A percentile compares a stretch with the other conserved stretches of the same genome.
Evolutionary conservation across 1,140 invertebrate species (phyloP).

Genomic region (Musca vetustissima): DNA sequence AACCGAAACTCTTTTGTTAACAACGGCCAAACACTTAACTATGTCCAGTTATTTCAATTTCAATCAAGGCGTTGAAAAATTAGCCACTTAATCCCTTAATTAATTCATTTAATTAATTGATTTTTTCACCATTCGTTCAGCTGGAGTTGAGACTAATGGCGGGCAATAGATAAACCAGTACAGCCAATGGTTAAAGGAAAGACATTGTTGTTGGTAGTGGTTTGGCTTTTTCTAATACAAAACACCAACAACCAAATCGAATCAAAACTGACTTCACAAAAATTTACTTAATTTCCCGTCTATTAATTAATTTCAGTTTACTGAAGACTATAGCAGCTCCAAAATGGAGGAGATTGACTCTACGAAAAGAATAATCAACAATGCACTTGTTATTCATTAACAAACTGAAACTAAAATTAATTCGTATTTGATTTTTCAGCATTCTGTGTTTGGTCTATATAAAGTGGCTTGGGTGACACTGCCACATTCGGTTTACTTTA

Average conservation of each 20-base stretch:
- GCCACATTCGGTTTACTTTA: no score
- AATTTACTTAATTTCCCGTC: no score
- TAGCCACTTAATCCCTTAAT: conserved; percentile 22
- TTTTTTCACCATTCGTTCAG: conserved; percentile 4
- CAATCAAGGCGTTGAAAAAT: conserved; percentile 18
- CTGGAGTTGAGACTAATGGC: conserved; percentile 2
- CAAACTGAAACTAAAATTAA: no score
- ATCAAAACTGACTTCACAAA: no score
- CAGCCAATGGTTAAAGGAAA: not conserved
- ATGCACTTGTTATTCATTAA: not conserved
- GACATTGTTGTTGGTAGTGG: conserved; percentile 1
- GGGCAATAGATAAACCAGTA: conserved; percentile 11
- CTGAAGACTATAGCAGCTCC: no score
- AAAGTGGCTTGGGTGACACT: no score
- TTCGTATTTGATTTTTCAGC: no score
- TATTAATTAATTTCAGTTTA: no score
- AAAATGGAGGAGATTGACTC: not conserved
- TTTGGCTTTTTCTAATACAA: not conserved
- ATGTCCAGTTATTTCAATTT: not conserved
- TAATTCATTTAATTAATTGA: conserved; percentile 12
- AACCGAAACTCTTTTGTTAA: no score
- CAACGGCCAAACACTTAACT: no score
- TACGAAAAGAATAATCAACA: conserved; percentile 6
- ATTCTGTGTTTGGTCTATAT: no score
- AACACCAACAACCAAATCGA: no score